Conservation (phyloP, 2,113 vertebrate species). For the Odocoileus virginianus region DNA sequence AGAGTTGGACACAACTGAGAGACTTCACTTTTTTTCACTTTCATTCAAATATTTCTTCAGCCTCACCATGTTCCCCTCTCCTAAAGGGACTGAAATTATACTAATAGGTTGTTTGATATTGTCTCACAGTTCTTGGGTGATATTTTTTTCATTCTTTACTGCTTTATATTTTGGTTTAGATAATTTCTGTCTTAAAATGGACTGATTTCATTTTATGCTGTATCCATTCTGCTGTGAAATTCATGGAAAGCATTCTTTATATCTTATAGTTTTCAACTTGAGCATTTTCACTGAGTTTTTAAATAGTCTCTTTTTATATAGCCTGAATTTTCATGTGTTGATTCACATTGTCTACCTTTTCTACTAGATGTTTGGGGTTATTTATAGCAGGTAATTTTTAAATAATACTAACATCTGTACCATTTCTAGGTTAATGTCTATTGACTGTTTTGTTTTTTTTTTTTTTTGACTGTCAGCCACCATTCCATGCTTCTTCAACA, state of each 20-base stretch:
- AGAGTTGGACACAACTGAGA: background rate
- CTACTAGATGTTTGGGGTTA: background rate
- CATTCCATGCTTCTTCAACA: background rate
- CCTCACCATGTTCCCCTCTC: background rate
- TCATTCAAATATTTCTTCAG: background rate
- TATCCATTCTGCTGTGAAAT: background rate
- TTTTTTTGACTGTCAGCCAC: background rate
- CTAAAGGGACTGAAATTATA: background rate
- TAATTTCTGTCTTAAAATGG: background rate
- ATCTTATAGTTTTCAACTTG: background rate
- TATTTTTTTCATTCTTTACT: background rate
- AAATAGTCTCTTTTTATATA: background rate
- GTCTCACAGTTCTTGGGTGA: background rate
- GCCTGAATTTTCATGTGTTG: background rate
- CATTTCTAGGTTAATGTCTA: background rate
- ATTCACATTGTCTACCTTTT: background rate
- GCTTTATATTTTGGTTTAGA: background rate
- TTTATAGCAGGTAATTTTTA: background rate
- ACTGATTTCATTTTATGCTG: background rate
- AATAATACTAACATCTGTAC: background rate
- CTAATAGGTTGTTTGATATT: background rate
- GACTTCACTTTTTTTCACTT: background rate
- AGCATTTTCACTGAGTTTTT: background rate
- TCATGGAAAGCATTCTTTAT: background rate
- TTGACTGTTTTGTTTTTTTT: background rate